A percentile compares a stretch with the other conserved stretches of the same genome.
phyloP scores from a whole-genome alignment of 2,797 vertebrate species.

The Halcyon leucocephala region DNA sequence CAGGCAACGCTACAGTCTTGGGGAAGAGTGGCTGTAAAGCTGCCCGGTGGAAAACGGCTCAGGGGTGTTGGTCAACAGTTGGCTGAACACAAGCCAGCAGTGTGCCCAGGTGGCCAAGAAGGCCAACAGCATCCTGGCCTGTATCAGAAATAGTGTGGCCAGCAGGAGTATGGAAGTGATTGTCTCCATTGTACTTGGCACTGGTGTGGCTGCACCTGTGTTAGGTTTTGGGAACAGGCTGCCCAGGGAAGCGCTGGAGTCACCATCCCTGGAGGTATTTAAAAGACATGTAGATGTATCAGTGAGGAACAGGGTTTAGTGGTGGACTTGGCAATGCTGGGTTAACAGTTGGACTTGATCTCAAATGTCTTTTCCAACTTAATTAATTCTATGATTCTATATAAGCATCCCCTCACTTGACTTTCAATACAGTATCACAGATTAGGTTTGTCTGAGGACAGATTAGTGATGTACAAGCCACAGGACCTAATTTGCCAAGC shows the following conservation, averaged over 20 bases:
- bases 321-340: neutral
- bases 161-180: neutral
- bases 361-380: neutral
- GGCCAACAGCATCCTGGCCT: accelerated
- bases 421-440: neutral
- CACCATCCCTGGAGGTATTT: neutral
- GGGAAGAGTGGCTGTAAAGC: neutral
- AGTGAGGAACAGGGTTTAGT: neutral
- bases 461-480: neutral
- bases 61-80: neutral
- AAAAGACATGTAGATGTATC: neutral
- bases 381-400: neutral
- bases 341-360: neutral
- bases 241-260: neutral
- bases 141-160: accelerated
- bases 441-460: neutral
- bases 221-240: neutral
- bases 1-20: neutral
- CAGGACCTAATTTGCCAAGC: neutral
- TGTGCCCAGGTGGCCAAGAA: neutral
- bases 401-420: neutral
- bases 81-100: neutral
- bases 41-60: neutral
- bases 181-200: accelerated
- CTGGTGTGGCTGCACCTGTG: accelerated